Evolutionary conservation across 2,113 vertebrate species (phyloP).

Genomic region (Bothrops jararaca): DNA sequence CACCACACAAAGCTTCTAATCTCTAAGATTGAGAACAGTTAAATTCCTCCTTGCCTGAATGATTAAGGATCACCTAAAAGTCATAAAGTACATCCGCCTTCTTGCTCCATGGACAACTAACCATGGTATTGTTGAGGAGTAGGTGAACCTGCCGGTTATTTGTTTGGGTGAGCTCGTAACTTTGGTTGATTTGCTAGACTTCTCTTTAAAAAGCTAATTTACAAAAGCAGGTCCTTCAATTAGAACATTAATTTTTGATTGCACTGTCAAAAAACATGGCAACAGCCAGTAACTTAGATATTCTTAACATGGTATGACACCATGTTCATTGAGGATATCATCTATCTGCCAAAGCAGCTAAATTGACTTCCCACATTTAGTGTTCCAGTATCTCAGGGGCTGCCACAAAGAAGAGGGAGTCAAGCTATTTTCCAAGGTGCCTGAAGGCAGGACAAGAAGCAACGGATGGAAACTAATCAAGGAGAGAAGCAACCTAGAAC

Average conservation of each 20-base stretch:
- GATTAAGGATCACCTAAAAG: neutral
- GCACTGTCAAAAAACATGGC: too few species aligned
- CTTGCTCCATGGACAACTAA: neutral
- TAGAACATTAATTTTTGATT: neutral
- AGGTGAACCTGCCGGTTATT: neutral
- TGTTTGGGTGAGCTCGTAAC: neutral
- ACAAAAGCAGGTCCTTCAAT: neutral
- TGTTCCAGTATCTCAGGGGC: too few species aligned
- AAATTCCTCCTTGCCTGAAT: neutral
- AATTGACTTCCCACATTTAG: neutral
- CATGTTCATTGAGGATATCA: neutral
- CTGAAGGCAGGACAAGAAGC: too few species aligned
- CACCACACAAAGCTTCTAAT: neutral
- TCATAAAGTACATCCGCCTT: neutral
- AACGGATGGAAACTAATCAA: too few species aligned
- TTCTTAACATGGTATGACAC: neutral
- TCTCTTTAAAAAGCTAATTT: neutral
- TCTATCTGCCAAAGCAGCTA: neutral
- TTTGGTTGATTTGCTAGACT: neutral
- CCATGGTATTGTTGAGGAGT: neutral
- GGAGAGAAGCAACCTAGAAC: too few species aligned
- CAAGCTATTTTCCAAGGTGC: too few species aligned
- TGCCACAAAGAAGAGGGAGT: too few species aligned
- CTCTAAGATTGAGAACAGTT: neutral
- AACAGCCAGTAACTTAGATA: neutral